Evolutionary conservation across 2,113 vertebrate species (phyloP).

Genomic region (Origma solitaria): DNA sequence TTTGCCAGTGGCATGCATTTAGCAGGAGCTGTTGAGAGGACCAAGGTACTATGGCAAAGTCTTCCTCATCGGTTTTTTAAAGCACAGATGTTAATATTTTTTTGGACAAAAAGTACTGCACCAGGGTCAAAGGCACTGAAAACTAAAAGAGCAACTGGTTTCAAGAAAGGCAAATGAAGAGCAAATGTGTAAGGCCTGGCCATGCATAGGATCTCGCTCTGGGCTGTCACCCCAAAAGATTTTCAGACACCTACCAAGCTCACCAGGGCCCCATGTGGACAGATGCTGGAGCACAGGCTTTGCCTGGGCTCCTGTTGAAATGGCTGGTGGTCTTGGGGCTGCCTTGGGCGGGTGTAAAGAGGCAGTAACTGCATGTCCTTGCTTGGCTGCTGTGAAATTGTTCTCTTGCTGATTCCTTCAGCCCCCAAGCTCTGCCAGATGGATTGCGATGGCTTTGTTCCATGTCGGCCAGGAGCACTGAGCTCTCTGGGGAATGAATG

Average conservation of each 20-base stretch:
- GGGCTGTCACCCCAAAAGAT: neutral
- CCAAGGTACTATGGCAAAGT: neutral
- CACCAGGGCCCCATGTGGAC: accelerated
- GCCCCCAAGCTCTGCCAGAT: neutral
- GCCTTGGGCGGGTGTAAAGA: neutral
- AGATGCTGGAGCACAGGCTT: neutral
- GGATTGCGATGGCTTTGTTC: accelerated
- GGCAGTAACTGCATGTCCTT: neutral
- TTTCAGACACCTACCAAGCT: neutral
- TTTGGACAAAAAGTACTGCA: neutral
- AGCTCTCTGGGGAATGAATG: neutral
- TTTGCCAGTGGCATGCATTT: neutral
- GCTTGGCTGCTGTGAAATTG: neutral
- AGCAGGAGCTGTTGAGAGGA: neutral
- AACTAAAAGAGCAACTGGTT: neutral
- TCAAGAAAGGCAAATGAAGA: neutral
- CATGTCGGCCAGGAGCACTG: accelerated
- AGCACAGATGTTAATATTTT: neutral
- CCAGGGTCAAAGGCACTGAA: neutral
- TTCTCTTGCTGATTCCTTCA: neutral
- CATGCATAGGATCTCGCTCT: accelerated
- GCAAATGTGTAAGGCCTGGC: neutral
- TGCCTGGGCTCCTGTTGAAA: neutral
- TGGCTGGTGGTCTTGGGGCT: neutral
- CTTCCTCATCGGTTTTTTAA: neutral